Base-by-base conservation (phyloP, 1,140 invertebrate species). In the Rhyacophila brunnea region DNA sequence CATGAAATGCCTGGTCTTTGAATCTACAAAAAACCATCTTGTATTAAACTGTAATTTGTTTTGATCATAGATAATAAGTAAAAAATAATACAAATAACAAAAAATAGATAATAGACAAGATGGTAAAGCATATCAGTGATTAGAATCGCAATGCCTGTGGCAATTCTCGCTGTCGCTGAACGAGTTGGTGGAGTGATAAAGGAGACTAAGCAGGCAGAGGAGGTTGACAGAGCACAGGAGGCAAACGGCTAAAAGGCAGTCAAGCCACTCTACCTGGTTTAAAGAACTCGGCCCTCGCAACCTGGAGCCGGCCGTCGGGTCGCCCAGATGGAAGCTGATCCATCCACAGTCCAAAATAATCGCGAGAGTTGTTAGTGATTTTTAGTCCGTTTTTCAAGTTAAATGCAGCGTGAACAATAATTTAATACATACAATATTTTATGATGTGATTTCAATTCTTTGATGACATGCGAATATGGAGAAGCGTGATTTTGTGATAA, bases 231-330 rank as follows among this genome's bases (percentile, higher is more conserved):
- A 80, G 67, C 77, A 78, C 67, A 80, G 71, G 17, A 80, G 72
- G 67, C 73, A 77, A 61, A 77, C 69, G 71, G 75, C 76, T 69
- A 80, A 72, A 71, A 80, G 74, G 73, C 76, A 78, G 70, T 80
- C 76, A 64, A 78, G 68, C 75, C 76, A 78, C 72, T 73, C 74
- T 78, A 78, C 77, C 76, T 55, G 52, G 44, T 54, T 63, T 34
- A 58, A 44, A 20, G 61, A 54, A 58, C 48, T 63, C 7, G 48
- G 61, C 50, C 38, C 50, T 18, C 44, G 55, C 15, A 53, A 28
- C 23, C 23, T 28, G 13, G 38, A 23, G 23, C 51, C 23, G 36
- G 72, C 72, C 48, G 75, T 64, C 66, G 68, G 58, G 52, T 68
- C 68, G 36, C 75, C 74, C 70, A 79, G 71, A 68, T 79, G 77